A percentile compares a stretch with the other conserved stretches of the same genome.
Evolutionary conservation across 1,140 invertebrate species (phyloP).

Genomic region (Apolygus lucorum): DNA sequence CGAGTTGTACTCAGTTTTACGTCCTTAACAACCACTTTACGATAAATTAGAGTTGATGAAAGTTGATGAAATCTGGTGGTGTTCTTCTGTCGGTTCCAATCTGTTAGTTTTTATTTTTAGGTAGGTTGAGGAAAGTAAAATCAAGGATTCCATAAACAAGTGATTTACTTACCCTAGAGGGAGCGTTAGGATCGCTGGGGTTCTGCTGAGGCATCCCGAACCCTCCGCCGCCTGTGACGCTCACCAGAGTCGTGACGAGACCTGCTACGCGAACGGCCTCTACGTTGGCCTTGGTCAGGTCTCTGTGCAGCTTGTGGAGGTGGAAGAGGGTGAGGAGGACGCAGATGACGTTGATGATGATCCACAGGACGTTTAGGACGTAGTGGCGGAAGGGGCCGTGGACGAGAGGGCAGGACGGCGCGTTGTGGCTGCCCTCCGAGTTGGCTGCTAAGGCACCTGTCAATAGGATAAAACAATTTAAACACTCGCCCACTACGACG

Average conservation of each 20-base stretch:
- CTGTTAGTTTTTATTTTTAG: too few species aligned
- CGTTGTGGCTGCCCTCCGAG: constrained; percentile 60
- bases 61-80: too few species aligned
- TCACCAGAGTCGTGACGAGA: constrained; percentile 63
- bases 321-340: constrained; percentile 77
- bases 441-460: constrained; percentile 69
- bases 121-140: too few species aligned
- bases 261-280: constrained; percentile 62
- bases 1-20: too few species aligned
- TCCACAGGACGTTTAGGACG: constrained; percentile 83
- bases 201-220: constrained; percentile 18
- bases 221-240: constrained; percentile 48
- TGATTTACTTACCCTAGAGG: constrained; percentile 39
- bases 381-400: constrained; percentile 67
- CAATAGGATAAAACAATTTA: too few species aligned
- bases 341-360: constrained; percentile 76
- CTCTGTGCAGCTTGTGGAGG: constrained; percentile 70
- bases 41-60: too few species aligned
- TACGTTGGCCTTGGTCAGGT: constrained; percentile 67
- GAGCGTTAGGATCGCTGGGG: constrained; percentile 10
- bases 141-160: too few species aligned
- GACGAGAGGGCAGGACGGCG: constrained; percentile 72
- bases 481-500: too few species aligned
- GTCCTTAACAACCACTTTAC: too few species aligned
- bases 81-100: too few species aligned